These are phyloP conservation scores for Spea hammondii DNA, from an alignment of 2,797 vertebrate species.

Conservation along the genomic window DNA sequence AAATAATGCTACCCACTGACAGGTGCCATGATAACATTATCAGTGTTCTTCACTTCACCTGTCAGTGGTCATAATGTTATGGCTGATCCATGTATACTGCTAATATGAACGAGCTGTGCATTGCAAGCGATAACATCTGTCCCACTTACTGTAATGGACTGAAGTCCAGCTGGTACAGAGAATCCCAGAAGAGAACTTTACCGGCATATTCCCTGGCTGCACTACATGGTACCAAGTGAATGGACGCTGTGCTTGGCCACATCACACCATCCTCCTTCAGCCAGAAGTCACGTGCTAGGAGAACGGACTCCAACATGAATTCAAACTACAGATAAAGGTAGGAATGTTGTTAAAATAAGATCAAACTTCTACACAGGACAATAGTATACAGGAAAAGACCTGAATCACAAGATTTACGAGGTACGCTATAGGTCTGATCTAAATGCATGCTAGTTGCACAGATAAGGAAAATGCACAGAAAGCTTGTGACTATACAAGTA, in stretches of 20 bases:
- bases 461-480: neutral
- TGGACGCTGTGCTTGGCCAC: slow-evolving; percentile 74
- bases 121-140: neutral
- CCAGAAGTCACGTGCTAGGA: slow-evolving; percentile 67
- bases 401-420: neutral
- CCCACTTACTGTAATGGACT: slow-evolving; percentile 63
- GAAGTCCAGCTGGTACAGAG: slow-evolving; percentile 75
- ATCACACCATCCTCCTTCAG: slow-evolving; percentile 70
- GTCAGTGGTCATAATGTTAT: neutral
- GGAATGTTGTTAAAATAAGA: neutral
- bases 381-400: neutral
- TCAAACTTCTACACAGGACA: neutral
- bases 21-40: too few relatives aligned
- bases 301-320: slow-evolving; percentile 82
- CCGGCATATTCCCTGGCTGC: slow-evolving; percentile 70
- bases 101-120: neutral
- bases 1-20: too few relatives aligned
- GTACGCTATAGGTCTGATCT: neutral
- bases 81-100: neutral
- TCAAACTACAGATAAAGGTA: slow-evolving; percentile 67
- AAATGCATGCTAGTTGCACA: neutral
- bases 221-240: slow-evolving; percentile 76
- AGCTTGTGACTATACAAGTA: slow-evolving; percentile 66
- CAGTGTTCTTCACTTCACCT: too few relatives aligned
- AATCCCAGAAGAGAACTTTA: slow-evolving; percentile 79